Conservation (phyloP, 2,113 vertebrate species). For the Tetraodon nigroviridis region DNA sequence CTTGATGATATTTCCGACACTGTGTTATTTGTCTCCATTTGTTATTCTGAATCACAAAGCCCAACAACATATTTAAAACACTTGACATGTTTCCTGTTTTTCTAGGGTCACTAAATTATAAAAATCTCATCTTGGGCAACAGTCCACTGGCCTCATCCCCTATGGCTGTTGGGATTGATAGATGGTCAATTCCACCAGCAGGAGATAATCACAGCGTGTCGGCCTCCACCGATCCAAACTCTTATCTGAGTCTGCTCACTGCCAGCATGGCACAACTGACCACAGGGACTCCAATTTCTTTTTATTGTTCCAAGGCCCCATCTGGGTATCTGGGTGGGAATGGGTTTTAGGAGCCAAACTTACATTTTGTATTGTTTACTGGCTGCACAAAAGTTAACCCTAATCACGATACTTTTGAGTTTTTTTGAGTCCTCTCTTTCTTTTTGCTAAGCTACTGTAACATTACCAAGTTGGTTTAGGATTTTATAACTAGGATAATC, state of each 20-base stretch:
- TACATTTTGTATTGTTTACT: constrained; percentile 12
- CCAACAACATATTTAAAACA: constrained; percentile 36
- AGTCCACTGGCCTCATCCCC: constrained; percentile 41
- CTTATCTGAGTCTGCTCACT: constrained; percentile 73
- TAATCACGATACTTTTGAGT: background rate
- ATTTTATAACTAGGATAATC: background rate
- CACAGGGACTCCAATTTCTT: constrained; percentile 53
- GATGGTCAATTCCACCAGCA: constrained; percentile 65
- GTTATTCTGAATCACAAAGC: background rate
- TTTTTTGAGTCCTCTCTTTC: constrained; percentile 16
- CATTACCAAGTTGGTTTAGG: background rate
- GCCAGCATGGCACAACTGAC: constrained; percentile 63
- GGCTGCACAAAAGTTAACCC: constrained; percentile 17
- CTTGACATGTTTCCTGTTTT: constrained; percentile 46
- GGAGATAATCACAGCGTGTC: constrained; percentile 72
- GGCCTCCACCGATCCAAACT: constrained; percentile 68
- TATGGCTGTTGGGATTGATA: constrained; percentile 64
- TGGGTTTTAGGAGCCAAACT: constrained; percentile 33
- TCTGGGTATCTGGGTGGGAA: constrained; percentile 16
- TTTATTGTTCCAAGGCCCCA: constrained; percentile 52
- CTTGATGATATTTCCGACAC: no score
- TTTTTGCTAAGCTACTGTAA: constrained; percentile 4
- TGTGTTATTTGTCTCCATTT: no score
- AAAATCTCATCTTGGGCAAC: constrained; percentile 51
- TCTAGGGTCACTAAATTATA: constrained; percentile 59